Evolutionary conservation across 2,797 vertebrate species (phyloP), one percentile per base, ranked within the genome.

Genomic region (Dipus sagitta): DNA sequence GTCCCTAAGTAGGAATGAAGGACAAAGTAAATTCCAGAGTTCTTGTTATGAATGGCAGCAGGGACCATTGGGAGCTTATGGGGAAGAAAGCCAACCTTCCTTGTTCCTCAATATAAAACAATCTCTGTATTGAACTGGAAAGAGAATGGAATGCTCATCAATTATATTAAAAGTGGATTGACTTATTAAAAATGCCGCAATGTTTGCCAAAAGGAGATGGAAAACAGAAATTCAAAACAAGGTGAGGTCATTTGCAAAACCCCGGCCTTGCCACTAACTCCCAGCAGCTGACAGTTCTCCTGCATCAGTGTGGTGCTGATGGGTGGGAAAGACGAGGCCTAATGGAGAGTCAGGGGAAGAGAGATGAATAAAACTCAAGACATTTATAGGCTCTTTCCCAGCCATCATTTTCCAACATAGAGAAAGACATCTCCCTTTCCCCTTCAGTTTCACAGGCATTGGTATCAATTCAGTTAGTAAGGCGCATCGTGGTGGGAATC

Each of bases 191-290:
- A 97, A 96, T 97, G 93, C 92, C 34, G 10, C 93, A 94, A 93
- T 97, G 96, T 93, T 96, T 96, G 96, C 97, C 97, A 98, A 98
- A 98, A 96, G 83, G 91, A 97, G 92, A 97, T 95, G 88, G 84
- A 93, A 97, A 97, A 96, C 93, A 97, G 96, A 97, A 97, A 96
- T 96, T 97, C 93, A 97, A 97, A 98, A 97, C 96, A 98, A 94
- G 94, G 91, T 96, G 96, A 96, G 94, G 93, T 97, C 96, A 98
- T 97, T 92, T 94, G 82, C 71, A 71, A 92, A 97, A 77, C 81
- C 96, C 74, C 72, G 84, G 88, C 65, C 95, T 93, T 95, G 92
- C 95, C 97, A 94, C 93, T 96, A 97, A 97, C 67, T 95, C 95
- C 96, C 94, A 92, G 52, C 95, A 96, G 81, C 89, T 2, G 24